These are phyloP conservation scores for Ctenopoma kingsleyae DNA, from an alignment of 2,797 vertebrate genomes.

Conservation along the genomic window DNA sequence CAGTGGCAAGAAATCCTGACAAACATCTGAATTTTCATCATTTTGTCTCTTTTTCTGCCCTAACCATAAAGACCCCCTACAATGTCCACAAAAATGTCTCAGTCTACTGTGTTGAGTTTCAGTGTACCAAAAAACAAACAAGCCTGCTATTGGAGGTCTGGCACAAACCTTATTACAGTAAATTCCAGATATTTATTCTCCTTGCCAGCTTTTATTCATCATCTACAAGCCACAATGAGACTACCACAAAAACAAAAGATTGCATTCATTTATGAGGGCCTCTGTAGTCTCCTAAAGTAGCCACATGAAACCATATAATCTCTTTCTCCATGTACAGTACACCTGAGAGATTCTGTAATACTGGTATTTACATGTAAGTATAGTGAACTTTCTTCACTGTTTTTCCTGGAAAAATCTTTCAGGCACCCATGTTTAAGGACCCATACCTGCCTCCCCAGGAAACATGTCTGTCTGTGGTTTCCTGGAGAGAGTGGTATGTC, in stretches of 20 bases:
- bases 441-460: slow-evolving; percentile 60
- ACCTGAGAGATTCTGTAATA: slow-evolving; percentile 34
- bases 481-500: slow-evolving; percentile 58
- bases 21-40: slow-evolving; percentile 42
- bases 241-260: slow-evolving; percentile 67
- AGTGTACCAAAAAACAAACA: slow-evolving; percentile 71
- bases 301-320: slow-evolving; percentile 35
- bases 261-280: slow-evolving; percentile 47
- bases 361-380: slow-evolving; percentile 32
- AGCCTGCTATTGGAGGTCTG: slow-evolving; percentile 71
- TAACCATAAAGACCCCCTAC: slow-evolving; percentile 62
- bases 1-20: slow-evolving; percentile 52
- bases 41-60: slow-evolving; percentile 49
- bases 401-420: slow-evolving; percentile 60
- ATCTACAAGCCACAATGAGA: slow-evolving; percentile 57
- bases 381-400: slow-evolving; percentile 37
- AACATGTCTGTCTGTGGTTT: slow-evolving; percentile 61
- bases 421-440: slow-evolving; percentile 43
- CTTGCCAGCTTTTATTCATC: slow-evolving; percentile 71
- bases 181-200: slow-evolving; percentile 61
- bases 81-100: slow-evolving; percentile 71
- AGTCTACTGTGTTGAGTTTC: slow-evolving; percentile 71
- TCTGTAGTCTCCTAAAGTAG: slow-evolving; percentile 42
- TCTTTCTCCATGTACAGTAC: slow-evolving; percentile 30
- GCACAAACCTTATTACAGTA: slow-evolving; percentile 54